Percentiles rank a stretch among this genome's conserved stretches.
Conservation (phyloP, 2,888 invertebrate genomes). For the Synanthedon myopaeformis region DNA sequence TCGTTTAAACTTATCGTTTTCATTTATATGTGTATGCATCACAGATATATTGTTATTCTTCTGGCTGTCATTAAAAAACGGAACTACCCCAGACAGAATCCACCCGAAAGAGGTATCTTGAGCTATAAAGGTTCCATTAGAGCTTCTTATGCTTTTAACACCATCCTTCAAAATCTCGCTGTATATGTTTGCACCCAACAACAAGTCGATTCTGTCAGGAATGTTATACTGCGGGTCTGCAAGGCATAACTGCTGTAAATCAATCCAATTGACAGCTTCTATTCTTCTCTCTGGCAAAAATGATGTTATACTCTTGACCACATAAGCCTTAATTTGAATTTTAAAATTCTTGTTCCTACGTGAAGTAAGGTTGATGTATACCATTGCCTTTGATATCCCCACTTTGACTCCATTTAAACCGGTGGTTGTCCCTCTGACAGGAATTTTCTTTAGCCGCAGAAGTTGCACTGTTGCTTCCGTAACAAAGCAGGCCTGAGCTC, state of each 20-base stretch:
- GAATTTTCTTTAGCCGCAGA: conserved; percentile 10
- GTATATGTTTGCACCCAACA: conserved; percentile 7
- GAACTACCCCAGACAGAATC: conserved; percentile 9
- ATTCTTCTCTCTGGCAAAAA: conserved; percentile 4
- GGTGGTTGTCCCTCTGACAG: conserved; percentile 6
- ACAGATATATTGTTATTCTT: background rate
- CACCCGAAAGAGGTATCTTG: conserved; percentile 12
- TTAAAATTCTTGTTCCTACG: conserved; percentile 3
- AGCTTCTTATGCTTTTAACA: conserved; percentile 1
- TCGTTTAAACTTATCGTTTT: conserved; percentile 5
- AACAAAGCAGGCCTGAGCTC: conserved; percentile 17
- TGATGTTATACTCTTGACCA: conserved; percentile 8
- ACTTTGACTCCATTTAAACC: conserved; percentile 7
- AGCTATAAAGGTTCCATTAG: conserved; percentile 6
- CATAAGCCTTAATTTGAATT: conserved; percentile 9
- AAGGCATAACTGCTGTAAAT: background rate
- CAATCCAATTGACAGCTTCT: conserved; percentile 1
- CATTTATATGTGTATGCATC: conserved; percentile 4
- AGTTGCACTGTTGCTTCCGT: conserved; percentile 14
- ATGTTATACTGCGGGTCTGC: conserved; percentile 5
- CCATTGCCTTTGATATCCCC: conserved; percentile 5
- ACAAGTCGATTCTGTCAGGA: conserved; percentile 6
- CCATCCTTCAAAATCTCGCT: conserved; percentile 3
- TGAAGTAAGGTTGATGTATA: conserved; percentile 10
- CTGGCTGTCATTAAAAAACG: background rate